phyloP scores from a whole-genome alignment of 2,113 vertebrate genomes.

The Orthonyx spaldingii region DNA sequence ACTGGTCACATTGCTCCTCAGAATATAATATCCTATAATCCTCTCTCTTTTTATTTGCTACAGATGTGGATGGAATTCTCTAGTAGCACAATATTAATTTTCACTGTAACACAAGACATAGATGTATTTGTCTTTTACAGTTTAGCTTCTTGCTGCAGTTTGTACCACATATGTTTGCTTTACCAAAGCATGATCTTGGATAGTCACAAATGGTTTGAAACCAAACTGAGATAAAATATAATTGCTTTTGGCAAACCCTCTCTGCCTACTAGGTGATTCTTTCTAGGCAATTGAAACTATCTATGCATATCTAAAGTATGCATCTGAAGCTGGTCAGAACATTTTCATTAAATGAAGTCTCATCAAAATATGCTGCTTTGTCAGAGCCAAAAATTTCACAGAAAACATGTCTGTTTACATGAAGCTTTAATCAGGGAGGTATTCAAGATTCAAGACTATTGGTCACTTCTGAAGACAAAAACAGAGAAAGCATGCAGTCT shows the following conservation, averaged over 20 bases:
- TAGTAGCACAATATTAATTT: neutral
- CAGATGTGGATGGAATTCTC: neutral
- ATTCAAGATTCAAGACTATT: neutral
- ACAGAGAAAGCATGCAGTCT: neutral
- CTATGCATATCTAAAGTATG: neutral
- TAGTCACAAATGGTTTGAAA: slow-evolving; percentile 28
- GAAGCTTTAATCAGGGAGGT: neutral
- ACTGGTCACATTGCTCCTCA: neutral
- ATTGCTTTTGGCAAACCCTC: slow-evolving; percentile 31
- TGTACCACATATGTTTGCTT: neutral
- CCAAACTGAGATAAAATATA: slow-evolving; percentile 21
- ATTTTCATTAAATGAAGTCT: neutral
- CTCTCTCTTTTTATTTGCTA: neutral
- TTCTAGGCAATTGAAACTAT: neutral
- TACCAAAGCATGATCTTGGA: neutral
- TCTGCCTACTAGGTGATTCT: neutral
- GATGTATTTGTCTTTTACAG: neutral
- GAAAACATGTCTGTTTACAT: neutral
- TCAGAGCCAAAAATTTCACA: neutral
- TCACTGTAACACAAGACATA: neutral
- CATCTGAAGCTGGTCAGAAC: slow-evolving; percentile 8
- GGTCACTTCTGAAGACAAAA: neutral
- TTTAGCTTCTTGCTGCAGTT: neutral
- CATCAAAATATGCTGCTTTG: neutral
- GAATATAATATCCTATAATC: neutral